Base-by-base conservation (phyloP, 2,888 invertebrate genomes). In the Pseudeuparius sepicola region DNA sequence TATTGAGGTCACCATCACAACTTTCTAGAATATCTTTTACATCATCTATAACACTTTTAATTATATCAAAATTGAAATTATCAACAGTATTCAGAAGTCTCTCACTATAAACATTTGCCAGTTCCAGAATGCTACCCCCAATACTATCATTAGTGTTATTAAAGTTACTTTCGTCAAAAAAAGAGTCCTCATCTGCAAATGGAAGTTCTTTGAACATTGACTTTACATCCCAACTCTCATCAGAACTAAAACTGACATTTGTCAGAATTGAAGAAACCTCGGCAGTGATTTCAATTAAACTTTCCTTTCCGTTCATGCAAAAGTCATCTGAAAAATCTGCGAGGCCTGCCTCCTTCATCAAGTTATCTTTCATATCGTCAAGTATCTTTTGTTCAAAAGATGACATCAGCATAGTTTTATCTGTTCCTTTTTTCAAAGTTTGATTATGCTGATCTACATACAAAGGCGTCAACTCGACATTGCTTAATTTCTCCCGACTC, bases 381-480 rank as follows among this genome's bases (percentile, higher is more conserved):
- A 51, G 38, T 37, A 49, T 43, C 16, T 47, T 15, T 29, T 40
- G 40, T 36, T 54, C 53, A 33, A 48, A 49, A 0, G 44, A 41
- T 4, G 32, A 25, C n/a, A 34, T 28, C 11, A 28, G 25, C 12
- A 35, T 20, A 7, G 2, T 7, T 24, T 18, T 20, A 17, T 36
- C 28, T 4, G 37, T 34, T 3, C 36, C 14, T 4, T 32, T 37
- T 20, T 44, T 43, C 29, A 45, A 39, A 12, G 46, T 47, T 17
- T 40, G 39, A n/a, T 35, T 32, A 16, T 37, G 39, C 12, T 29
- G 29, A 31, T 49, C 41, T 9, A 45, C 27, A 27, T 44, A 45
- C 6, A 51, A 32, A 9, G 50, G 50, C 2, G 51, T 46, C 31
- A 50, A 49, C 13, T 43, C 34, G 7, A 50, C 37, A 14, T 44